Evolutionary conservation across 1,140 invertebrate genomes (phyloP), one percentile per base, ranked within the genome.

Genomic region (Drosophila bocqueti): DNA sequence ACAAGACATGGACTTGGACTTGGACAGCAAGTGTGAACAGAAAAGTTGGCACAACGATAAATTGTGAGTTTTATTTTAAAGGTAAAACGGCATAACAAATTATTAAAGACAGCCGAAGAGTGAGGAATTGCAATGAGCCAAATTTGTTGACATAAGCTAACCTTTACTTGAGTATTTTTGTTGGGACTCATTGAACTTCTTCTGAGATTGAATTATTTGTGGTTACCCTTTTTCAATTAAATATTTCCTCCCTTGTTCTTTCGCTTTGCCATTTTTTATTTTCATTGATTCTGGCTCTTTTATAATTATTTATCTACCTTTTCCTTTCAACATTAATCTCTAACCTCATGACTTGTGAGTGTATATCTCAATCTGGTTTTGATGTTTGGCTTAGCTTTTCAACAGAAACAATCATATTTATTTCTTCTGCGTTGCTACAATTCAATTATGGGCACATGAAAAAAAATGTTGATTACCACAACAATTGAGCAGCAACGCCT

Each of bases 261-360:
- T 36, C 58, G 16, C 47, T 40, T 38, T 18, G n/a, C 31, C 59
- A 68, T 36, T 55, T 13, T 29, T 42, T 38, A 38, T 29, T 46
- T 34, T 71, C 18, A 26, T 40, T 11, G 16, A 34, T 61, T 69
- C 31, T 26, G 18, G 11, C 34, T 31, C 24, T 49, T 18, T 54
- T 43, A 68, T 66, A 79, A 79, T 79, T 65, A 68, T 66, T 74
- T 84, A 59, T 76, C 71, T 76, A 52, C 45, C 38, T 52, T 59
- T 50, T 38, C 43, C 81, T 84, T 83, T 83, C 81, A 81, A 49
- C 81, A 72, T 76, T 71, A 80, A 83, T 83, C 81, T 84, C 57
- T 62, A 54, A 64, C 78, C 65, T 63, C 54, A 49, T 50, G 46
- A 42, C 21, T 59, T 72, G 36, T 77, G 76, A 24, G 24, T 62